Base-by-base conservation (phyloP, 2,797 vertebrate genomes). In the Galagoides demidoff region DNA sequence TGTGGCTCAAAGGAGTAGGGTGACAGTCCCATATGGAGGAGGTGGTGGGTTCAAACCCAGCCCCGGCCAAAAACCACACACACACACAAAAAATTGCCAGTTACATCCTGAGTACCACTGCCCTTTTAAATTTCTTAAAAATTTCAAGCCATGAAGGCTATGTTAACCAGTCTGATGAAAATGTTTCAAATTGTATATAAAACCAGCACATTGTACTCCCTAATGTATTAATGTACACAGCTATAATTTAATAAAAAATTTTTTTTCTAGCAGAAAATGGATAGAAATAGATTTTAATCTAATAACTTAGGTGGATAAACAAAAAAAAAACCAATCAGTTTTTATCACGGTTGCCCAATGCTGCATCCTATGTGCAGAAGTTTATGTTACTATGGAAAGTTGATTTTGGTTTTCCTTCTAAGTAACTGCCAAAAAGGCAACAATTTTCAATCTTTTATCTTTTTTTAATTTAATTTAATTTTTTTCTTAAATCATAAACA, bases 351-450 rank as follows among this genome's bases (percentile, higher is more conserved):
- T 57, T 82, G 20, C 3, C 31, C n/a, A 61, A 27, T 68, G 83
- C 34, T 87, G 17, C 0, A 71, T 68, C 8, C 45, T 74, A 71
- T 34, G 23, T 74, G 19, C 14, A 61, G 57, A 92, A 71, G 25
- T 63, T 66, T 76, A 1, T 57, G 63, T 37, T 85, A 86, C 29
- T 34, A 34, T 45, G 31, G 57, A 95, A 89, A 17, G 13, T 71
- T 92, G 89, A 10, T 91, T 64, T 94, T 31, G 63, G 25, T 85
- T 77, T 96, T 96, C 29, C 70, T 87, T 76, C 31, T 27, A 82
- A 64, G 20, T 87, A 90, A 34, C 13, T 2, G 73, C 3, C 27
- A 49, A 82, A 96, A 59, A 5, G 29, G 2, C 16, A 90, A 59
- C 0, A 27, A 3, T 70, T 90, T 94, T 74, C 59, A 64, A 29